Evolutionary conservation across 2,888 invertebrate species (phyloP), one percentile per base, ranked within the genome.

Genomic region (Zhuqinia jingwanae): DNA sequence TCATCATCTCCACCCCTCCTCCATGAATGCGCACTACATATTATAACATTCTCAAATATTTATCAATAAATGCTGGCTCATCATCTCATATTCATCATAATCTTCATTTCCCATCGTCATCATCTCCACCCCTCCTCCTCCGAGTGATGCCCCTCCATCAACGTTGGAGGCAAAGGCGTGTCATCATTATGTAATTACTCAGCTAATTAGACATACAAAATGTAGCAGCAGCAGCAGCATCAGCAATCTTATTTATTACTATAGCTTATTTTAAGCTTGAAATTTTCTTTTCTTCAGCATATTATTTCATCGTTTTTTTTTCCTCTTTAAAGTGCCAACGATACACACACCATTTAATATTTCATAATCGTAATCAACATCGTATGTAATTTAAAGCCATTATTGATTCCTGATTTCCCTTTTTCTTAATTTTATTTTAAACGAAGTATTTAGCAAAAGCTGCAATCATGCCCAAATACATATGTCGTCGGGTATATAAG

Each of bases 151-250:
- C n/a, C n/a, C n/a, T n/a, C n/a, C n/a, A 10, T 5, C 81, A 50
- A 42, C 82, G 82, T 75, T 82, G 82, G 82, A 63, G 82, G 82
- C 82, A 75, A 27, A 60, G 82, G 82, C 63, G 82, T 63, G 82
- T 82, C 82, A 82, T 82, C 82, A 82, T 82, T 82, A 75, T 13
- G 75, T 82, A 82, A 82, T 82, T 82, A 75, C 82, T 11, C 20
- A 27, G 58, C 82, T 80, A 70, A 80, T 70, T 80, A 47, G 65
- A 58, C 70, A 70, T 25, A 53, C 56, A 80, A 75, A 45, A 63
- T 47, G 15, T 15, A 47, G n/a, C 8, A 17, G 68, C 45, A n/a
- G n/a, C n/a, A n/a, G n/a, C n/a, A n/a, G n/a, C n/a, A n/a, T 68
- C 25, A 68, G 70, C 42, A 70, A 80, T 70, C 42, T 60, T 30